Conservation (phyloP, 2,113 vertebrate genomes). For the Elaphurus davidianus region DNA sequence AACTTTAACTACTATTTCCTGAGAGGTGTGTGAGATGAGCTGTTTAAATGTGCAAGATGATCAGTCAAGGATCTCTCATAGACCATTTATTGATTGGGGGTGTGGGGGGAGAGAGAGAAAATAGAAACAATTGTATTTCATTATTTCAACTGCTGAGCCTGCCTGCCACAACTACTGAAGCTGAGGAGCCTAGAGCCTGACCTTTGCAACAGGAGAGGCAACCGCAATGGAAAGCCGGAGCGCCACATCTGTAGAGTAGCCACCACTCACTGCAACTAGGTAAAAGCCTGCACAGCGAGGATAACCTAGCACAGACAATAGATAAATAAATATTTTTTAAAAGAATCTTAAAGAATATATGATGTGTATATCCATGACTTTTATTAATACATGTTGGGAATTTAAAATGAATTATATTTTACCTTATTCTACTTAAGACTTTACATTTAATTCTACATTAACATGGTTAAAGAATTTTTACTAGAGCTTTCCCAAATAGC, state of each 20-base stretch:
- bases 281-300: too few species aligned
- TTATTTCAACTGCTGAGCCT: too few species aligned
- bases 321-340: too few species aligned
- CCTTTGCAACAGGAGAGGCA: too few species aligned
- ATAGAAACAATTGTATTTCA: neutral
- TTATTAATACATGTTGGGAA: neutral
- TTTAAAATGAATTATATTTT: neutral
- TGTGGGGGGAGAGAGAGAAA: neutral
- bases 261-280: too few species aligned
- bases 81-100: neutral
- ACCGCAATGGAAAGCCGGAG: too few species aligned
- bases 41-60: neutral
- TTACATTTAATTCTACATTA: neutral
- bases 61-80: neutral
- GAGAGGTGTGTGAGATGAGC: neutral
- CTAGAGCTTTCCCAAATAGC: neutral
- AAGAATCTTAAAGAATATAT: neutral
- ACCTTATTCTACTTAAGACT: neutral
- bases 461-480: neutral
- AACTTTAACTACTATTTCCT: neutral
- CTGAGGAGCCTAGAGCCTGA: too few species aligned
- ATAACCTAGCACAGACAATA: too few species aligned
- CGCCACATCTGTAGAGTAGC: too few species aligned
- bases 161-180: too few species aligned
- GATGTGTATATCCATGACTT: neutral